Evolutionary conservation across 2,113 vertebrate genomes (phyloP), one percentile per base, ranked within the genome.

Genomic region (Thamnaconus septentrionalis): DNA sequence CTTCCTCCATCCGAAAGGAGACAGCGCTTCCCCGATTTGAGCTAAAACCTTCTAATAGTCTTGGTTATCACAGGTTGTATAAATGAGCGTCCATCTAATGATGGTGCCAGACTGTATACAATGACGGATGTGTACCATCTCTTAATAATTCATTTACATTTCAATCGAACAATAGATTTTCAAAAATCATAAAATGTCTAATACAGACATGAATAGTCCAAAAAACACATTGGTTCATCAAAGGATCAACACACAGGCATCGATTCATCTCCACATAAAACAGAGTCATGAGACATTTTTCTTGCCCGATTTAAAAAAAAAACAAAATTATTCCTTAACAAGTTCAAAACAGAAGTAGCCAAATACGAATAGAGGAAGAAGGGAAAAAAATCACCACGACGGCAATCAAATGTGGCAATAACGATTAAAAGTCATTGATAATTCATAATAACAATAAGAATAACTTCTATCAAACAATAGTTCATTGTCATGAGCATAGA

Each of bases 81-180:
- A 96, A 95, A 95, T 95, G 93, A 95, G 93, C 91, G 88, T 73
- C 95, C 96, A 98, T 96, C 96, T 89, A 96, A 95, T 91, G 95
- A 97, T 96, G 96, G 95, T 93, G 92, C 92, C 93, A 85, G 94
- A 93, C 94, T 94, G 94, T 96, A 95, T 96, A 96, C 94, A 96
- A 91, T 94, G 94, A 98, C 93, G 88, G 96, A 94, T 97, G 94
- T 93, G 95, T 95, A 96, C 95, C 95, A 96, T 96, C 94, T 94
- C 93, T 94, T 95, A 94, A 94, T 93, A 95, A 93, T 94, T 95
- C 90, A 95, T 96, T 94, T 95, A 97, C 93, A 96, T 93, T 94
- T 97, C 94, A 97, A 98, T 96, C 95, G 93, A 97, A 97, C 94
- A 97, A 96, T 96, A 98, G 95, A 96, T 96, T 97, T 88, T 93